Evolutionary conservation across 2,888 invertebrate genomes (phyloP).

Genomic region (Lasioglossum marginatum): DNA sequence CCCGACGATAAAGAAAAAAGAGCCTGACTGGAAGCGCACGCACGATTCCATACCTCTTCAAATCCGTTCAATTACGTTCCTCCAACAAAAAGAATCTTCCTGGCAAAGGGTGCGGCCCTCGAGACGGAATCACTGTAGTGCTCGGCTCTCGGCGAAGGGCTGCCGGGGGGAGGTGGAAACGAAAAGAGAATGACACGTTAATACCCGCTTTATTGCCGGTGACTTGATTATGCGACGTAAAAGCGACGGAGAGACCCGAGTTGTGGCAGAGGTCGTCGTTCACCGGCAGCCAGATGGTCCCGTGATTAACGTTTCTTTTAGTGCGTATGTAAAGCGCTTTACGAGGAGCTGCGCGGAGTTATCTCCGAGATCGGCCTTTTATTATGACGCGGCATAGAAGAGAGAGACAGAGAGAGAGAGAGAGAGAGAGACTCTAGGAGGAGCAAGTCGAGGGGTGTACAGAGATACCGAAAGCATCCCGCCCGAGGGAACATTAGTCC

Average conservation of each 20-base stretch:
- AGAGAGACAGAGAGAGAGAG: not conserved
- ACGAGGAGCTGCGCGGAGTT: constrained; percentile 68
- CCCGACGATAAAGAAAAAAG: not conserved
- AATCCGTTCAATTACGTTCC: constrained; percentile 20
- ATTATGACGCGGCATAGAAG: constrained; percentile 71
- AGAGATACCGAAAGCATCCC: constrained; percentile 69
- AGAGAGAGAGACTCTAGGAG: not conserved
- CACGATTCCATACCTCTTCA: not conserved
- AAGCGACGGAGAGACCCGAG: constrained; percentile 46
- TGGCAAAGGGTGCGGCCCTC: not conserved
- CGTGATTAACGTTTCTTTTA: constrained; percentile 80
- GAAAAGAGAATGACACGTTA: constrained; percentile 48
- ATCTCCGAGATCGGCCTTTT: constrained; percentile 78
- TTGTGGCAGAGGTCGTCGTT: constrained; percentile 29
- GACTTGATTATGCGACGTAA: constrained; percentile 59
- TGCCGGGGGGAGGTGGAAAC: not conserved
- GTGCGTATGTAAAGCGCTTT: constrained; percentile 78
- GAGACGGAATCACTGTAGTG: not conserved
- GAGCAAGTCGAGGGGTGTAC: constrained; percentile 48
- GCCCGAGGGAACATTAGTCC: constrained; percentile 80
- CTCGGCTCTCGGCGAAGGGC: not conserved
- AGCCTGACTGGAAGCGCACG: not conserved
- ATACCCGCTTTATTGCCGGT: constrained; percentile 56
- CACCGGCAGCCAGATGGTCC: constrained; percentile 66
- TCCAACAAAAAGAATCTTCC: not conserved